Evolutionary conservation across 1,140 invertebrate species (phyloP), one percentile per base, ranked within the genome.

Genomic region (Venturia canescens): DNA sequence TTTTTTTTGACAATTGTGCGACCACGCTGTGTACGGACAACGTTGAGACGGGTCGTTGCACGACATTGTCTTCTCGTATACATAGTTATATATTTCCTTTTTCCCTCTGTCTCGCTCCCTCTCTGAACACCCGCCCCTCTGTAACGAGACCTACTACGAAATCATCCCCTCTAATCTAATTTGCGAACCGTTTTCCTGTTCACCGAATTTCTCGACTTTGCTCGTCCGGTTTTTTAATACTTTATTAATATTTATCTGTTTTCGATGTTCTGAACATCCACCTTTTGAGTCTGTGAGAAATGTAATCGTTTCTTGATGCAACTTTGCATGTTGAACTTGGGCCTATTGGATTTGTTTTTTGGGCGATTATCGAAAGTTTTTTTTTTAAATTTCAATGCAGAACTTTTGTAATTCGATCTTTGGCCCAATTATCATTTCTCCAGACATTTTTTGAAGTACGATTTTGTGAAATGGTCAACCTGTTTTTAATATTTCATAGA

Each of bases 131-230:
- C 66, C 66, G 66, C 66, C 66, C 66, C 66, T 69, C 66, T 69
- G 29, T 31, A 6, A 18, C 26, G 29, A 69, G 60, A 63, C 60
- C 21, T 63, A 63, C 60, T 69, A 69, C 29, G 26, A 69, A 31
- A 69, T 69, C 66, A 69, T 31, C 66, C 66, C 66, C 66, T 69
- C 66, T 69, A 69, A 69, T 69, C 29, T 69, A 69, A 69, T 69
- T 69, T 69, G 66, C 27, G 29, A 69, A 69, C 66, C 26, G 29
- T 69, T 69, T 69, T 69, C 66, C 3, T 29, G 66, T 69, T 69
- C 66, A 69, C 66, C 27, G 29, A 69, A 69, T 69, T 31, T 69
- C 66, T 31, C 66, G 66, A 18, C 9, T 69, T 69, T 69, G 66
- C 15, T 69, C 29, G 27, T 69, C n/a, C 26, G 7, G 16, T 69